Base-by-base conservation (phyloP, 2,888 invertebrate genomes). In the Pachymerium ferrugineum region DNA sequence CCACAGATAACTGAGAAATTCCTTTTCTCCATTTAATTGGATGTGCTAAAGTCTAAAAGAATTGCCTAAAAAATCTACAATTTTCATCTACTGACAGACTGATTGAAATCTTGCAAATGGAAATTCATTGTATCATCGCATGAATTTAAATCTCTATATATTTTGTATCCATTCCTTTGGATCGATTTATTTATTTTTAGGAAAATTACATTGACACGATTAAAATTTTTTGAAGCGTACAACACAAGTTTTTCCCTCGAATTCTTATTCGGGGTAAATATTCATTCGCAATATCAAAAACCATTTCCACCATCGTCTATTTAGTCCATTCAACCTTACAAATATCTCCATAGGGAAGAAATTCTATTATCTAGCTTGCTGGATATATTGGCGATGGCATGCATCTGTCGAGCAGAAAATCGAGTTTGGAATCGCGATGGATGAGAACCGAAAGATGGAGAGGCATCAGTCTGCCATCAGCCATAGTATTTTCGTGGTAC, bases 1-100 rank as follows among this genome's bases (percentile, higher is more conserved):
- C 47, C 47, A 54, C 47, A 54, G 47, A 54, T 54, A 54, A 54
- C 47, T 54, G 47, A 54, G 16, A 54, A 54, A 54, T 54, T 54
- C 47, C 47, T 54, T 54, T 54, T 54, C 47, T 54, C 22, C 22
- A 54, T 54, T 54, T 54, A 54, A 54, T 54, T 54, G 47, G 47
- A 54, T 54, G 47, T 54, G 47, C 22, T 54, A 54, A 54, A 22
- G 47, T 54, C 47, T 54, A 54, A 54, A 54, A 54, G 47, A 54
- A 54, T 5, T 54, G 47, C 47, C 47, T 54, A 54, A 54, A 54
- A 54, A 54, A 54, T 54, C 47, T 2, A 22, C 47, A 54, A 22
- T 54, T 54, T 5, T 10, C 47, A 54, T 54, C 47, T 54, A 22
- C 47, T 19, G 22, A 54, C 47, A 54, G 47, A 19, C 19, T 54